A percentile compares a stretch with the other conserved stretches of the same genome.
Conservation (phyloP, 2,113 vertebrate species). For the Corapipo altera region DNA sequence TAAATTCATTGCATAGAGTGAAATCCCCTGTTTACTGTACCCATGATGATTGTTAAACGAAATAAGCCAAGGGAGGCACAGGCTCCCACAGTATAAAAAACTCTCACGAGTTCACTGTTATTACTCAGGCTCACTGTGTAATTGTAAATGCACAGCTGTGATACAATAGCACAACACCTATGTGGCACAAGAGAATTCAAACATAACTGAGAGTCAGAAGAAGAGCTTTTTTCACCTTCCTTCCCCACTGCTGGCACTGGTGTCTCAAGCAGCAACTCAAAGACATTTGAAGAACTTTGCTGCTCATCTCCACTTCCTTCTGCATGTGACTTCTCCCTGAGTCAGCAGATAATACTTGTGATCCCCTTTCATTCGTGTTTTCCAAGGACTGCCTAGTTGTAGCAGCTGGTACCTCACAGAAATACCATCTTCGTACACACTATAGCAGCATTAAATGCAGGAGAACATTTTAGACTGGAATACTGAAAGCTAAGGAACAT, state of each 20-base stretch:
- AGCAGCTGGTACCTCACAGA: neutral
- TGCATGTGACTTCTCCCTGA: neutral
- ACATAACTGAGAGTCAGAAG: neutral
- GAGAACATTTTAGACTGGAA: neutral
- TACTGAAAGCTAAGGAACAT: neutral
- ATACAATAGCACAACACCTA: neutral
- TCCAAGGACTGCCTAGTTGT: neutral
- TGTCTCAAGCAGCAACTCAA: neutral
- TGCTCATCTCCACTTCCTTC: neutral
- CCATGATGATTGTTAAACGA: neutral
- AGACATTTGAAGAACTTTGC: slow-evolving; percentile 4
- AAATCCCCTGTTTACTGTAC: neutral
- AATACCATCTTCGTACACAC: neutral
- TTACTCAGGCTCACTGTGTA: neutral
- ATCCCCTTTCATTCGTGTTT: neutral
- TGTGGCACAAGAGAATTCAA: neutral
- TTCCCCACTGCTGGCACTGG: neutral
- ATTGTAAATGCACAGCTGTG: neutral
- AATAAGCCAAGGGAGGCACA: neutral
- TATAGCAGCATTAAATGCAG: neutral
- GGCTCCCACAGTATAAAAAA: neutral
- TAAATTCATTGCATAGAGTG: neutral
- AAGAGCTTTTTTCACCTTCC: neutral
- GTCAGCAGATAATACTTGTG: slow-evolving; percentile 42
- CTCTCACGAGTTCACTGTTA: neutral